phyloP scores from a whole-genome alignment of 2,888 invertebrate species.

The Coelogynopora nodosa region DNA sequence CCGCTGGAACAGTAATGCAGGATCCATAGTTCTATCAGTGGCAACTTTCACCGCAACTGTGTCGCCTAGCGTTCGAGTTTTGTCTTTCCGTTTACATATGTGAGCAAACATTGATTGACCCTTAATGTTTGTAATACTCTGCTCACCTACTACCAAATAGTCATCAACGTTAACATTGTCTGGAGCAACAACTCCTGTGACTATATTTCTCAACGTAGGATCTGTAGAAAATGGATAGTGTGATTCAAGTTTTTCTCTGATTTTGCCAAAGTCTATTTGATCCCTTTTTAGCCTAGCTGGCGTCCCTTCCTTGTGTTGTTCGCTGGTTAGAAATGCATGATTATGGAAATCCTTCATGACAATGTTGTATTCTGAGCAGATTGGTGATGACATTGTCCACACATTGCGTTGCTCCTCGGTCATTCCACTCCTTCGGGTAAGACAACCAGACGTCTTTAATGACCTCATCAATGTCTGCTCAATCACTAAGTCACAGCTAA shows the following conservation, averaged over 20 bases:
- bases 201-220: constrained; percentile 24
- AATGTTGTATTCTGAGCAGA: constrained; percentile 12
- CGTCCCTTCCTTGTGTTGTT: constrained; percentile 47
- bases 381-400: constrained; percentile 17
- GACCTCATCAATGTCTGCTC: background rate
- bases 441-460: constrained; percentile 1
- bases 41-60: constrained; percentile 37
- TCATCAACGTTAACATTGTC: constrained; percentile 35
- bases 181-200: constrained; percentile 1
- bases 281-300: constrained; percentile 45
- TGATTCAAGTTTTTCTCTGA: constrained; percentile 36
- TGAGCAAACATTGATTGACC: constrained; percentile 18
- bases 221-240: constrained; percentile 1
- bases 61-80: constrained; percentile 36
- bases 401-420: constrained; percentile 20
- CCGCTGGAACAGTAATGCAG: constrained; percentile 21
- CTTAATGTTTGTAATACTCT: background rate
- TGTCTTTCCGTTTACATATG: constrained; percentile 28
- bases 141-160: constrained; percentile 15
- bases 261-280: constrained; percentile 42
- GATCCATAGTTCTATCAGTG: constrained; percentile 23
- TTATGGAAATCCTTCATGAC: constrained; percentile 10
- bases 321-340: constrained; percentile 41
- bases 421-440: constrained; percentile 12
- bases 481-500: constrained; percentile 9